Evolutionary conservation across 2,888 invertebrate genomes (phyloP).

Genomic region (Subacronicta megacephala): DNA sequence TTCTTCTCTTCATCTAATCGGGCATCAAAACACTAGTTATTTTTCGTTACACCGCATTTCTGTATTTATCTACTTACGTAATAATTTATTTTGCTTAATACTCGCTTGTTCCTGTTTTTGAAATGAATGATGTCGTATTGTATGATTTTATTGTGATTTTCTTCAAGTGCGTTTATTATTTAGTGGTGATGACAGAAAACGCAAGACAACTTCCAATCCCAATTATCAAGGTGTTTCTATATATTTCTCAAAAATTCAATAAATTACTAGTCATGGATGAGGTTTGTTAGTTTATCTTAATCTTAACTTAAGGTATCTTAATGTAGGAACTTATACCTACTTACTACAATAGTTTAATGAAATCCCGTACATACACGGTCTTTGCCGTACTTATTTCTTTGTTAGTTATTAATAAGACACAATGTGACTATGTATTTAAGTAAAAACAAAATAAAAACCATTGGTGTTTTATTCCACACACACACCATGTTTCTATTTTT

Average conservation of each 20-base stretch:
- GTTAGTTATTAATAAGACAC: slow-evolving; percentile 80
- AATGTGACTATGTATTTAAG: slow-evolving; percentile 80
- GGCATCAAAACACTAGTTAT: slow-evolving; percentile 73
- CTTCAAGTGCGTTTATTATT: slow-evolving; percentile 74
- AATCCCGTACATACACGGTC: slow-evolving; percentile 72
- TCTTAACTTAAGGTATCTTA: slow-evolving; percentile 72
- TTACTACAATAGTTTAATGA: slow-evolving; percentile 80
- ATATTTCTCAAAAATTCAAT: slow-evolving; percentile 75
- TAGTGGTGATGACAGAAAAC: slow-evolving; percentile 74
- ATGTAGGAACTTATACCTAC: slow-evolving; percentile 80
- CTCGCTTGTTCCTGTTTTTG: slow-evolving; percentile 81
- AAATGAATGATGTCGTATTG: slow-evolving; percentile 78
- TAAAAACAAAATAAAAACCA: slow-evolving; percentile 70
- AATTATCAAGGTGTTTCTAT: slow-evolving; percentile 79
- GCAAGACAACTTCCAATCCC: slow-evolving; percentile 81
- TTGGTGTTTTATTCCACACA: slow-evolving; percentile 51
- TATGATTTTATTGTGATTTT: slow-evolving; percentile 77
- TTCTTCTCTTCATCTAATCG: slow-evolving; percentile 85
- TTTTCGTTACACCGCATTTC: slow-evolving; percentile 81
- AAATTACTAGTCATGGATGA: slow-evolving; percentile 85
- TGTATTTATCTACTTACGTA: slow-evolving; percentile 65
- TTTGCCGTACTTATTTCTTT: slow-evolving; percentile 76
- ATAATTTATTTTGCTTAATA: slow-evolving; percentile 81
- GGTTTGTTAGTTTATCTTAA: slow-evolving; percentile 83
- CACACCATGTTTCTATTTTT: not conserved